Percentiles rank a stretch among this genome's conserved stretches.
These are phyloP conservation scores for Sycophaga agraensis DNA, from an alignment of 1,140 invertebrate species.

Conservation along the genomic window DNA sequence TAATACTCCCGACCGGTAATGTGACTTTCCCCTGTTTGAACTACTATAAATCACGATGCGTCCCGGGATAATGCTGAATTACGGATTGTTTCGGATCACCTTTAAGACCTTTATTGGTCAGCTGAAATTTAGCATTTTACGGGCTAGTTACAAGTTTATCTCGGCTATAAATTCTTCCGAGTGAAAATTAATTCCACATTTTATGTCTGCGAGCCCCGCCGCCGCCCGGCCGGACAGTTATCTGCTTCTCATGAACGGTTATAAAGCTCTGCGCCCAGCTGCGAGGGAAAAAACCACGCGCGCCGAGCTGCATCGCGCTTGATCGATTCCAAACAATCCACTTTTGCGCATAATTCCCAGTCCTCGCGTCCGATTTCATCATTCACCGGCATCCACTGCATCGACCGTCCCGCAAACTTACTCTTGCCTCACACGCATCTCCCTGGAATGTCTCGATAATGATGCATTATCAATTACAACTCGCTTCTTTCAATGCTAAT, in stretches of 20 bases:
- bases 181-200: slow-evolving; percentile 18
- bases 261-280: background rate
- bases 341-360: no score
- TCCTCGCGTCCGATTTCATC: no score
- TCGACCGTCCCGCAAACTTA: no score
- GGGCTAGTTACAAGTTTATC: slow-evolving; percentile 10
- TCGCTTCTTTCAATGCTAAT: no score
- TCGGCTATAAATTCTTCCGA: slow-evolving; percentile 16
- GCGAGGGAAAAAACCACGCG: no score
- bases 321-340: no score
- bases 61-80: slow-evolving; percentile 26
- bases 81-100: slow-evolving; percentile 25
- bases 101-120: slow-evolving; percentile 29
- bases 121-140: slow-evolving; percentile 27
- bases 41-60: slow-evolving; percentile 26
- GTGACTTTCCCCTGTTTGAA: slow-evolving; percentile 27
- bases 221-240: background rate
- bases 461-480: no score
- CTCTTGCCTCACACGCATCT: no score
- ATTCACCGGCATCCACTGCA: no score
- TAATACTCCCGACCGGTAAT: slow-evolving; percentile 18
- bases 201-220: background rate
- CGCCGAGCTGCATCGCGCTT: no score
- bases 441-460: no score
- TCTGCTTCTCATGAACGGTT: slow-evolving; percentile 2